Evolutionary conservation across 2,797 vertebrate genomes (phyloP).

Genomic region (Brachyrhaphis roseni): DNA sequence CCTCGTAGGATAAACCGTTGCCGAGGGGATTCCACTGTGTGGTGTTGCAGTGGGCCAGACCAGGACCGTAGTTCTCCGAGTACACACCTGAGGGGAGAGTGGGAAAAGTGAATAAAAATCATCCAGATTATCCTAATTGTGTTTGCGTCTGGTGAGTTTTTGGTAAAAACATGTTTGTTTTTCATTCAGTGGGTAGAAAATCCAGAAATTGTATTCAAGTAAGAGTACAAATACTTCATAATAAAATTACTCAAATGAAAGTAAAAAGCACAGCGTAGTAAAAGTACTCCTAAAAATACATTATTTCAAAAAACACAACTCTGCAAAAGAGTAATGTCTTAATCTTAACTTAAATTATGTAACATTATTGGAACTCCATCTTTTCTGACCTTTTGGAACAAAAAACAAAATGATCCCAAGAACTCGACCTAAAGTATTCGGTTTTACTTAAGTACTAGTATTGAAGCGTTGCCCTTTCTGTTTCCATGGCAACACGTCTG

Average conservation of each 20-base stretch:
- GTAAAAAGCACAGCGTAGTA: no score
- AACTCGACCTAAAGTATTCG: not conserved
- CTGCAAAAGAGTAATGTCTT: not conserved
- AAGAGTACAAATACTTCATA: no score
- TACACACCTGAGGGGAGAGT: constrained; percentile 83
- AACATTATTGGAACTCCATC: not conserved
- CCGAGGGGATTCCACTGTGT: constrained; percentile 87
- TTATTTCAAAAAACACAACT: no score
- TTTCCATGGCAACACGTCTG: not conserved
- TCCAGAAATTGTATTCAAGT: no score
- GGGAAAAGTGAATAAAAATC: not conserved
- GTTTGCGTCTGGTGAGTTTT: no score
- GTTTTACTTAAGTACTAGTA: not conserved
- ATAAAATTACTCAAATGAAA: no score
- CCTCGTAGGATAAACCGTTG: constrained; percentile 88
- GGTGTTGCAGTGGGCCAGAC: constrained; percentile 84
- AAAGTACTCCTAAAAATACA: no score
- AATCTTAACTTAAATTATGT: not conserved
- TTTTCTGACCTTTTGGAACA: not conserved
- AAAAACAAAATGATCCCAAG: not conserved
- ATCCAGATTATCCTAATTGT: not conserved
- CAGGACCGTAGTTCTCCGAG: constrained; percentile 80
- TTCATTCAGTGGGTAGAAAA: no score
- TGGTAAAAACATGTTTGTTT: no score
- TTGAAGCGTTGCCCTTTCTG: not conserved